Evolutionary conservation across 1,140 invertebrate genomes (phyloP).

Genomic region (Polypedilum vanderplanki): DNA sequence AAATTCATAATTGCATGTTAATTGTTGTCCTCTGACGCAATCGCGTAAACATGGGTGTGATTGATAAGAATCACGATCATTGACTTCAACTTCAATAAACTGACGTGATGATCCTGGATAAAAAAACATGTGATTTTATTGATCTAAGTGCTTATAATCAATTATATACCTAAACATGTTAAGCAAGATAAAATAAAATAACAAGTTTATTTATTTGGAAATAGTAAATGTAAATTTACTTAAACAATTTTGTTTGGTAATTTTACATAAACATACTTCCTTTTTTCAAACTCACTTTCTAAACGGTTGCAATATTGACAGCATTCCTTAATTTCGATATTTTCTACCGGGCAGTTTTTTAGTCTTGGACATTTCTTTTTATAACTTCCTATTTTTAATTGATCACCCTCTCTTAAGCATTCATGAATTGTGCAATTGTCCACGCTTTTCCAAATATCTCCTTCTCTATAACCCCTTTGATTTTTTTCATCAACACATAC

Average conservation of each 20-base stretch:
- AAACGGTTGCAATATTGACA: constrained; percentile 36
- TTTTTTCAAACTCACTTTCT: background rate
- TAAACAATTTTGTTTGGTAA: no score
- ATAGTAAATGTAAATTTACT: no score
- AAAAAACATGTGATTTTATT: constrained; percentile 29
- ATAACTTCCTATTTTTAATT: constrained; percentile 37
- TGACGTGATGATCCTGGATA: constrained; percentile 30
- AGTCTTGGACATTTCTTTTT: constrained; percentile 37
- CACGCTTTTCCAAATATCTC: constrained; percentile 40
- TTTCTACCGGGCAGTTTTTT: constrained; percentile 36
- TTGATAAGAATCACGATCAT: constrained; percentile 32
- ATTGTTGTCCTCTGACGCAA: constrained; percentile 36
- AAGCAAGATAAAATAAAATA: background rate
- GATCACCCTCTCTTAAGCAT: constrained; percentile 32
- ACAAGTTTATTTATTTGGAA: no score
- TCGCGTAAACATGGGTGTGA: constrained; percentile 40
- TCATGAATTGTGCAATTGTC: constrained; percentile 40
- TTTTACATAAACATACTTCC: no score
- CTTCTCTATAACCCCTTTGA: constrained; percentile 37
- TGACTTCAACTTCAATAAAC: constrained; percentile 35
- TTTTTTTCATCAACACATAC: constrained; percentile 38
- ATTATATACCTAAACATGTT: background rate
- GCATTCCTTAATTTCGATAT: constrained; percentile 37
- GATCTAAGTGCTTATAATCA: constrained; percentile 30
- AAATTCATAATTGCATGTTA: constrained; percentile 40